Base-by-base conservation (phyloP, 2,888 invertebrate species). In the Gastrophysa polygoni region DNA sequence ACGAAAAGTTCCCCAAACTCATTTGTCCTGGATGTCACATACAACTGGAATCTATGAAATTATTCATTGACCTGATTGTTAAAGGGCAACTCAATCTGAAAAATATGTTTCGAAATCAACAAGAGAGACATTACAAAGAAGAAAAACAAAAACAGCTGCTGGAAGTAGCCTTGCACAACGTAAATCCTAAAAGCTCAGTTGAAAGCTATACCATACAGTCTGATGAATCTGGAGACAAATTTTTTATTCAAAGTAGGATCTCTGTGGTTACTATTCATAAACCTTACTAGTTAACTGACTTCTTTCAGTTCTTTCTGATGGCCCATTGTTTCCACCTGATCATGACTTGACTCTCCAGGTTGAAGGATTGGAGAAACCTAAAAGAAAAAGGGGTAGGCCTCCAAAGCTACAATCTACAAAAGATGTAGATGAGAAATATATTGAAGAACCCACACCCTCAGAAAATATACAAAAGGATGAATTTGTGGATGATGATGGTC, bases 11-110 rank as follows among this genome's bases (percentile, higher is more conserved):
- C 68, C 91, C 91, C 1, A 84, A 87, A 56, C 88, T 88, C 17
- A 89, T 92, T 70, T 92, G 92, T 75, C 90, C 90, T 7, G 89
- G 90, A 43, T 92, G 92, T 74, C 89, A 89, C 64, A 88, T 91
- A 61, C 91, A 91, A 77, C 76, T 92, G 70, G 90, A 91, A 78
- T 87, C 90, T 46, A 89, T 91, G 18, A 87, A 88, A 59, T 87
- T 89, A 73, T 92, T 92, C 79, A 85, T 92, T 72, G 88, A 89
- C 70, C 81, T 91, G 16, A 86, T 92, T 67, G 83, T 88, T 57
- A 86, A 85, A 73, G 92, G 92, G 1, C 92, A 92, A 80, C 84
- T 84, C 72, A 85, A 84, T 71, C 79, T 87, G 62, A 79, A 85
- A 43, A 81, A 82, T 32, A 75, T 86, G 68, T 83, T 82, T 77